Evolutionary conservation across 92 coral and sea anemone genomes (phyloP), one percentile per base, ranked within the genome.

Genomic region (Anthopleura xanthogrammica): DNA sequence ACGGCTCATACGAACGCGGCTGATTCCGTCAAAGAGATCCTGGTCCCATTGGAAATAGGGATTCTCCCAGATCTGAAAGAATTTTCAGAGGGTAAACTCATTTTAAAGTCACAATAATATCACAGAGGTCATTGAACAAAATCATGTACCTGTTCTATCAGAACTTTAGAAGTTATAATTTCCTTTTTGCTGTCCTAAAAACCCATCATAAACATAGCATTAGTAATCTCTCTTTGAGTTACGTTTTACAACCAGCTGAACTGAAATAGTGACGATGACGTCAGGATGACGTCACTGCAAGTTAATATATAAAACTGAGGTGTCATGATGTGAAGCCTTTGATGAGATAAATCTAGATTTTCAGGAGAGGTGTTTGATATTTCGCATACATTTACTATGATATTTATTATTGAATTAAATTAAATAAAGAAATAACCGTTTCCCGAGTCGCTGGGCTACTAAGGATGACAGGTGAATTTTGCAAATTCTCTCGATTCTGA

Each of bases 31-130:
- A 76, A 24, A 76, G 0, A 52, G 71, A 41, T 70, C n/a, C 83
- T 72, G 75, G 56, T 90, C 48, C 92, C 92, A 90, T 10, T 11
- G 54, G 17, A 90, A 86, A 73, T 86, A 86, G 10, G 90, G 90
- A 79, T 90, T 90, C 11, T 79, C 42, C 92, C 92, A 90, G 20
- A 16, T 83, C 92, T 90, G 54, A 12, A 54, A 68, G 50, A 42
- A 12, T 22, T 1, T 29, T 5, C 24, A 62, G 43, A 24, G 50
- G 43, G 3, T n/a, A 12, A 20, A 8, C 3, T 54, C 58, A 42
- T n/a, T 17, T 76, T n/a, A 76, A 20, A 42, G 43, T 16, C 48
- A 20, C 72, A 64, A 8, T 22, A 1, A 64, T 64, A 22, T 23
- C 72, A n/a, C 2, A 9, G 1, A 22, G 24, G 4, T 64, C 2